Evolutionary conservation across 1,140 invertebrate species (phyloP).

Genomic region (Diabrotica undecimpunctata): DNA sequence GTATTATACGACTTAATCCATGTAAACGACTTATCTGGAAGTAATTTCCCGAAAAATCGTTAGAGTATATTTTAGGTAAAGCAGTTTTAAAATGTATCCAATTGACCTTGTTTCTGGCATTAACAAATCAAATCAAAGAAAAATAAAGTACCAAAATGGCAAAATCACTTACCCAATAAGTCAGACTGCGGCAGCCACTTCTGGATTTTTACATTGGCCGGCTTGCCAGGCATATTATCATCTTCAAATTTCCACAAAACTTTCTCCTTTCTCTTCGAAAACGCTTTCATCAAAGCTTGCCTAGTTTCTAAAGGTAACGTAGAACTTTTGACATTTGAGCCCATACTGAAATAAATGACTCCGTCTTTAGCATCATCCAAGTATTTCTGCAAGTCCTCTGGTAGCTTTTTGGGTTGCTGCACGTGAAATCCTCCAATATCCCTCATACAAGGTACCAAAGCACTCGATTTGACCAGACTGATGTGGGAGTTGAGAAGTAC

Average conservation of each 20-base stretch:
- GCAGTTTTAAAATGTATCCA: no score
- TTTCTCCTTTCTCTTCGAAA: slow-evolving; percentile 49
- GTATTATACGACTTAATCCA: no score
- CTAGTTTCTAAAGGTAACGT: slow-evolving; percentile 47
- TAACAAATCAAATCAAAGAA: no score
- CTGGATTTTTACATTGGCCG: slow-evolving; percentile 56
- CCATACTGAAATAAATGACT: slow-evolving; percentile 59
- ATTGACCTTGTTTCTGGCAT: no score
- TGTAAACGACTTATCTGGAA: no score
- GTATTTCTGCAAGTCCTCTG: slow-evolving; percentile 50
- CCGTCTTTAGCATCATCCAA: slow-evolving; percentile 52
- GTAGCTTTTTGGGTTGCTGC: slow-evolving; percentile 30
- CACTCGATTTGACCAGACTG: slow-evolving; percentile 49
- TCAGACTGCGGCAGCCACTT: slow-evolving; percentile 70
- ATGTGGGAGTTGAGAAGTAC: slow-evolving; percentile 57
- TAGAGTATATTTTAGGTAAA: no score
- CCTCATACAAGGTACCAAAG: slow-evolving; percentile 48
- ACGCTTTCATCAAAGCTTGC: slow-evolving; percentile 45
- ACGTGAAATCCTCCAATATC: slow-evolving; percentile 50
- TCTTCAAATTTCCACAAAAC: slow-evolving; percentile 53
- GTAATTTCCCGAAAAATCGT: no score
- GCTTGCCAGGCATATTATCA: slow-evolving; percentile 25
- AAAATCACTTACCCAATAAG: slow-evolving; percentile 55
- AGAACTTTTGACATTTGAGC: slow-evolving; percentile 55
- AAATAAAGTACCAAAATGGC: background rate